Conservation (phyloP, 1,140 invertebrate genomes). For the Ladona fulva region DNA sequence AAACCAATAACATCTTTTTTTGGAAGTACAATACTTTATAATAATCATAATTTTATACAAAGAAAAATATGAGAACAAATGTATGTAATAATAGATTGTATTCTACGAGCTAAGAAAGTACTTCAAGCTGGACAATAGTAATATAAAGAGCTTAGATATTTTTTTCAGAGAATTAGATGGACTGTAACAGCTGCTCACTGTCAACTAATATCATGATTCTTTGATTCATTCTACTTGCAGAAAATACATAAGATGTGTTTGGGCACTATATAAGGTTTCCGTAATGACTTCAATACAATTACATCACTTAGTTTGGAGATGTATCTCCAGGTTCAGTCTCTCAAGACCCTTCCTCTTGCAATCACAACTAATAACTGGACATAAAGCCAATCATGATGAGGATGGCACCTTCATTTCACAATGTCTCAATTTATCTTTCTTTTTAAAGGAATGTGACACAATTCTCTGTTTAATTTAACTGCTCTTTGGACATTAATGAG, state of each 20-base stretch:
- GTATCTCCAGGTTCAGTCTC: neutral
- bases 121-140: neutral
- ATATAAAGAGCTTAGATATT: neutral
- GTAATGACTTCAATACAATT: neutral
- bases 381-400: neutral
- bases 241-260: neutral
- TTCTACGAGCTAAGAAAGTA: neutral
- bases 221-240: neutral
- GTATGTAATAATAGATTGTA: neutral
- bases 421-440: neutral
- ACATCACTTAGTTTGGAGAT: neutral
- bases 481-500: neutral
- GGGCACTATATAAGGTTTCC: neutral
- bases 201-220: neutral
- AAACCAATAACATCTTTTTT: neutral
- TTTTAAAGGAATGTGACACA: neutral
- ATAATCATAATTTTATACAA: neutral
- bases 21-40: neutral
- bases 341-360: neutral
- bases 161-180: neutral
- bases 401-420: neutral
- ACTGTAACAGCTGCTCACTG: neutral
- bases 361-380: neutral
- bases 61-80: neutral
- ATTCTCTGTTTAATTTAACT: neutral